These are phyloP conservation scores for Sarcophaga carnaria DNA, from an alignment of 2,888 invertebrate species.

Conservation along the genomic window DNA sequence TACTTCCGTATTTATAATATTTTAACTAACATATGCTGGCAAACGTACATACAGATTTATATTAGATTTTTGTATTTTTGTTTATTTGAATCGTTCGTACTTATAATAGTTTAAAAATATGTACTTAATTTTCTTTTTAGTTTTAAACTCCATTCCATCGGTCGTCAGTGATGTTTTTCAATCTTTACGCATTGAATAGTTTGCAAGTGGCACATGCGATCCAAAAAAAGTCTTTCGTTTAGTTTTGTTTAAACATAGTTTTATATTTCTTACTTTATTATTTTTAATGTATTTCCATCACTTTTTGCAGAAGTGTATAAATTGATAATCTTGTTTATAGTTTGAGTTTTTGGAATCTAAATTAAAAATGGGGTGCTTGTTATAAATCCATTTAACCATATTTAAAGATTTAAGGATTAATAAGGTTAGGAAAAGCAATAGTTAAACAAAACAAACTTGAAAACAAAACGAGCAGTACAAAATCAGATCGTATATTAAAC, in stretches of 20 bases:
- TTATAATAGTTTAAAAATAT: background rate
- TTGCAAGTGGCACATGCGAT: conserved; percentile 57
- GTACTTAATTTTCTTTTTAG: background rate
- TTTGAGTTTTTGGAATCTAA: conserved; percentile 70
- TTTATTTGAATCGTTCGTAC: background rate
- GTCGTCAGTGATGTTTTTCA: conserved; percentile 22
- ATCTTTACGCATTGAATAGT: conserved; percentile 28
- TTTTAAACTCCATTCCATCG: background rate
- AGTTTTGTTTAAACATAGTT: conserved; percentile 25
- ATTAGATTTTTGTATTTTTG: background rate
- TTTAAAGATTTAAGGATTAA: conserved; percentile 34
- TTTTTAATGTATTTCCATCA: conserved; percentile 51
- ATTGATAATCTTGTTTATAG: conserved; percentile 64
- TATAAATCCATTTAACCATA: conserved; percentile 66
- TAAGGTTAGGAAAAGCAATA: conserved; percentile 33
- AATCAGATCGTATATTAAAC: background rate
- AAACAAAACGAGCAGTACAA: background rate
- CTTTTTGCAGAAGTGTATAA: conserved; percentile 49
- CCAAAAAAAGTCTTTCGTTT: conserved; percentile 45
- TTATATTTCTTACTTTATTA: conserved; percentile 21
- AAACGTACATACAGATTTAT: background rate
- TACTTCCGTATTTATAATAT: background rate
- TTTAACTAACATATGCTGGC: background rate
- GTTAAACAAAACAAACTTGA: conserved; percentile 26
- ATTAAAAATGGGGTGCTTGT: conserved; percentile 69